Base-by-base conservation (phyloP, 2,888 invertebrate genomes). In the Erebia aethiops region DNA sequence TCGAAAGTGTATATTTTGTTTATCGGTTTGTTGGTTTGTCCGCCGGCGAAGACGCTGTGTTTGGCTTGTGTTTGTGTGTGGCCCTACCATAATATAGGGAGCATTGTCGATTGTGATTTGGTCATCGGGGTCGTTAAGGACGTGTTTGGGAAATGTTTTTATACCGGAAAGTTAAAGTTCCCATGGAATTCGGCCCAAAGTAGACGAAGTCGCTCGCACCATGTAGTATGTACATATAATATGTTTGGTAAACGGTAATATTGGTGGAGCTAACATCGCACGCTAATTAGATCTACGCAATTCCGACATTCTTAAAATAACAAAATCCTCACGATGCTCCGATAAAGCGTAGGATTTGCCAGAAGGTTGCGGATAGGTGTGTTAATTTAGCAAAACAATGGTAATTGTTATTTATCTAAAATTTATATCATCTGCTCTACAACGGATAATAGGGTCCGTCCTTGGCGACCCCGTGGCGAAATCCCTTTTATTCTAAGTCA, bases 331-430 rank as follows among this genome's bases (percentile, higher is more conserved):
- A 83, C 89, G 89, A 90, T 90, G 71, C 49, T 68, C 73, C 74
- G 88, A 88, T 88, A 87, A 85, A 74, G 72, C 70, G 74, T 75
- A 73, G 72, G 69, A 82, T 79, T 87, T 82, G 79, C 70, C 76
- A 81, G 76, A 78, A 81, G 79, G 80, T 88, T 88, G 80, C 88
- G 83, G 85, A 85, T 76, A 78, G 79, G 80, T 88, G 85, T 87
- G 86, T 83, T 79, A 85, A 87, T 78, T 80, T 77, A 75, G 67
- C 81, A 81, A 82, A 83, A 92, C 91, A 92, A 92, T 90, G 82
- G 87, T 76, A 79, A 82, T 74, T 76, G 76, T 72, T 71, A 74
- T 65, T 69, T 52, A 69, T 72, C 68, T 58, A 69, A 73, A 76
- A 75, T 60, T n/a, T 60, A 51, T 49, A 67, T 67, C 26, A 67